Evolutionary conservation across 2,888 invertebrate species (phyloP), one percentile per base, ranked within the genome.

Genomic region (Parnassius smintheus): DNA sequence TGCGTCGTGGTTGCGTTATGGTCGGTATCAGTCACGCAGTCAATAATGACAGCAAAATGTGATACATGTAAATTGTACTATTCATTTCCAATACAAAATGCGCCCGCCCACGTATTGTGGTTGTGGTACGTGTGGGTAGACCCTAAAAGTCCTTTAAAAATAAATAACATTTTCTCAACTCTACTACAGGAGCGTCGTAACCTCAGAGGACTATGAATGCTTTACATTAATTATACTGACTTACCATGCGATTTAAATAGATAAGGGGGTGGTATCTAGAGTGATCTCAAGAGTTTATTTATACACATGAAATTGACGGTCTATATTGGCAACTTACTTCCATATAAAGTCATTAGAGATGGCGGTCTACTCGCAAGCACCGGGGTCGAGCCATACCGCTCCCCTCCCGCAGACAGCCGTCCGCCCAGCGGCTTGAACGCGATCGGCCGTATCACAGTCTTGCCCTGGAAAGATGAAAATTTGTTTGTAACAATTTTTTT

Each of bases 381-480:
- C 4, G 96, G 96, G 10, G 96, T 96, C 64, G 95, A 96, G 67
- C 95, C 95, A 83, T 95, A 96, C 65, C 95, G 92, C 88, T 95
- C 95, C 25, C 95, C 94, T 70, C 93, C 92, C 71, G 94, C 93
- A 70, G 94, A 94, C 74, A 95, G 93, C 72, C 95, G 92, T 63
- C 93, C 92, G 71, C 92, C 93, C 68, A 94, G 92, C 74, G 95
- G 96, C 86, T 96, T 96, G 88, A 96, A 97, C 70, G 96, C 96
- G 73, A 96, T 96, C 70, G 97, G 96, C 68, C 96, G 94, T 77
- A 96, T 94, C 76, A 96, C 94, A 75, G 95, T 95, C 85, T 95
- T 95, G 69, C 95, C 94, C 95, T 96, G 93, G 11, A 93, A 50
- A 56, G 3, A 93, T 78, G 81, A 85, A 56, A 22, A 45, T 67